Evolutionary conservation across 2,113 vertebrate species (phyloP), one percentile per base, ranked within the genome.

Genomic region (Salminus brasiliensis): DNA sequence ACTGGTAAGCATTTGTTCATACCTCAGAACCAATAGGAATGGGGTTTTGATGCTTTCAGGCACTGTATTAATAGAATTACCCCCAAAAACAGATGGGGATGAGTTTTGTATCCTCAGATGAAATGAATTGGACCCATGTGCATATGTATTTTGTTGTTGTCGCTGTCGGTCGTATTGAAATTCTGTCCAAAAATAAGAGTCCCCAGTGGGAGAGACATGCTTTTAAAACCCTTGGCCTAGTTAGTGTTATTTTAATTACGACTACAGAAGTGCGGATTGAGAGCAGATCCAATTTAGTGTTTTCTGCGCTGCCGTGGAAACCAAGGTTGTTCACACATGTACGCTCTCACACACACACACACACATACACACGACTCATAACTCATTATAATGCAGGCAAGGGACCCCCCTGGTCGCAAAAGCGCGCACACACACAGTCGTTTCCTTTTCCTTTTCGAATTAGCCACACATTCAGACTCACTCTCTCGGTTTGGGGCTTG

Each of bases 401-500:
- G 34, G 36, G 34, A 36, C 15, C 57, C 13, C 30, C 81, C 62
- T 12, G 71, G 25, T 72, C 70, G 74, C 59, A 74, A 78, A 45
- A 76, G 72, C n/a, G n/a, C n/a, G n/a, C n/a, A n/a, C n/a, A n/a
- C n/a, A n/a, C 85, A 81, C 85, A 87, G 87, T 88, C 86, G 87
- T 86, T 87, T 89, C 81, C 81, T 82, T 80, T 90, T 70, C 59
- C 27, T 21, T 73, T 88, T 18, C 87, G 84, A 81, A 86, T 86
- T 81, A 83, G 77, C 82, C 80, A 83, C 79, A 79, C 81, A n/a
- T 16, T 34, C 47, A 15, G 18, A n/a, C n/a, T n/a, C 23, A 60
- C 34, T 30, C 27, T 66, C 18, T 43, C 12, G 15, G 87, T 81
- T 82, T 90, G 88, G 79, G 84, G 83, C 79, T 75, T 86, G 89